phyloP scores from a whole-genome alignment of 2,113 vertebrate species.

The Panthera tigris region DNA sequence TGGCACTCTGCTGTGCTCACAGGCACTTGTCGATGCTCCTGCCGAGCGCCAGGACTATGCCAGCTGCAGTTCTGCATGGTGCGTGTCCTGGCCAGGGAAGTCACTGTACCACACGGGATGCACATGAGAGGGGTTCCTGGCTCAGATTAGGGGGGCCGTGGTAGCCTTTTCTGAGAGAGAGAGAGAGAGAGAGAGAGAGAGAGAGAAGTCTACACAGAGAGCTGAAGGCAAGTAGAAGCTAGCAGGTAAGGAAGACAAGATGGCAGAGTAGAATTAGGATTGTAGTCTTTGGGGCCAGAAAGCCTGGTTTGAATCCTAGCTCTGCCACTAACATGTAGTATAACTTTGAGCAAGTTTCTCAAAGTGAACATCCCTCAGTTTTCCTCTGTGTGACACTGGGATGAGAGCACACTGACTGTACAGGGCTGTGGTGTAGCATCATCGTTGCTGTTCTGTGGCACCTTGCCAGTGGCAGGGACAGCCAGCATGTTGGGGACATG shows the following conservation, averaged over 20 bases:
- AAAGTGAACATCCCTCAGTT: background rate
- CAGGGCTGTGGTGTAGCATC: background rate
- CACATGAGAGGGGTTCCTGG: background rate
- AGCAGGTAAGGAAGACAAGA: background rate
- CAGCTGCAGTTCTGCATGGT: background rate
- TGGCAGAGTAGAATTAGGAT: background rate
- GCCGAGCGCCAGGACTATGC: background rate
- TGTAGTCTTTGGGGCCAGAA: background rate
- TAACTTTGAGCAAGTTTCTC: constrained; percentile 34
- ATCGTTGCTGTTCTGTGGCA: background rate
- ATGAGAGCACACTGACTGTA: background rate
- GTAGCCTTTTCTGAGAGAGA: background rate
- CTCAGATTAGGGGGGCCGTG: background rate
- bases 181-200: background rate
- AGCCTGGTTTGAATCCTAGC: background rate
- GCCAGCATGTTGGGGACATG: background rate
- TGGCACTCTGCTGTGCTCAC: background rate
- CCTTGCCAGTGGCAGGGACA: background rate
- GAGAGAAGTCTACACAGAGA: background rate
- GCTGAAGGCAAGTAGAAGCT: background rate
- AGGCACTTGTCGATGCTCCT: background rate
- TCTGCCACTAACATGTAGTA: background rate
- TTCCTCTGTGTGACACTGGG: background rate
- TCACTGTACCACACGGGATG: background rate
- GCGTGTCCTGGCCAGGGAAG: background rate